A percentile compares a stretch with the other conserved stretches of the same genome.
phyloP scores from a whole-genome alignment of 2,113 vertebrate species.

The Thalassarche chlororhynchos region DNA sequence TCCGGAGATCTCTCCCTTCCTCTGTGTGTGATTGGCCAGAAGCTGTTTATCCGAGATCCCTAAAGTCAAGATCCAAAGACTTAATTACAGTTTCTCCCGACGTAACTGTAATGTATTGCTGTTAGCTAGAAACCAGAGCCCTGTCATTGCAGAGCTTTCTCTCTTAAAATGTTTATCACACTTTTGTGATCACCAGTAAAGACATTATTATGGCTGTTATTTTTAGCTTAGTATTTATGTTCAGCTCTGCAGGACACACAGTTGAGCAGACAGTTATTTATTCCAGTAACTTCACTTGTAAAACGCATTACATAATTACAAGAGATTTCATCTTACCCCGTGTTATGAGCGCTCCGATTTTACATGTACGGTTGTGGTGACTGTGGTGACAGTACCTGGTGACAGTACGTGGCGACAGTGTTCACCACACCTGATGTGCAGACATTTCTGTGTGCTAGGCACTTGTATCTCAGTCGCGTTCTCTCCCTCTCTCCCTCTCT shows the following conservation, averaged over 20 bases:
- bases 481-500: not conserved
- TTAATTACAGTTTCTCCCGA: conserved; percentile 8
- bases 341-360: not conserved
- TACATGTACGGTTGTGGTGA: not conserved
- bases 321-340: not conserved
- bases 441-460: not conserved
- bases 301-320: not conserved
- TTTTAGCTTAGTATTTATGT: conserved; percentile 13
- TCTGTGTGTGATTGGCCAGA: not conserved
- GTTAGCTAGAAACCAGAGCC: not conserved
- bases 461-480: not conserved
- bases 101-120: not conserved
- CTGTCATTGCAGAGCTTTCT: not conserved
- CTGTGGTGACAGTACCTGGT: not conserved
- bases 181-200: not conserved
- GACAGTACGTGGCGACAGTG: not conserved
- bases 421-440: not conserved
- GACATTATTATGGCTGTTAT: not conserved
- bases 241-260: not conserved
- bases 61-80: not conserved
- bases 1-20: not conserved
- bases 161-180: conserved; percentile 1
- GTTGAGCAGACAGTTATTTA: conserved; percentile 8
- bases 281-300: not conserved
- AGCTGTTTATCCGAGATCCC: conserved; percentile 9